Evolutionary conservation across 2,797 vertebrate species (phyloP).

Genomic region (Phyllotis vaccarum): DNA sequence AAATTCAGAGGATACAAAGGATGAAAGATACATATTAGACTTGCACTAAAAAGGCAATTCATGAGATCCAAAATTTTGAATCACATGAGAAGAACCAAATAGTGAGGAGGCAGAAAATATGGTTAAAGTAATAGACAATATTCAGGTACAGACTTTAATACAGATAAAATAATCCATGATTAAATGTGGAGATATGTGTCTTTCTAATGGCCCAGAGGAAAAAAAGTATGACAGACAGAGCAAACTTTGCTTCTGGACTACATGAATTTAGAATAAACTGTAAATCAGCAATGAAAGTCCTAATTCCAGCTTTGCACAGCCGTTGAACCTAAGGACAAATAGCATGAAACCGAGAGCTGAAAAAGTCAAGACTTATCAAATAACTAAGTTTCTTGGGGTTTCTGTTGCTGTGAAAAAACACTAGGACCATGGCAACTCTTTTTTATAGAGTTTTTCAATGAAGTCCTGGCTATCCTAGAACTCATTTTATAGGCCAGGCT

Average conservation of each 20-base stretch:
- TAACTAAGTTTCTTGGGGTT: neutral
- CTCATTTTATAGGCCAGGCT: too few species aligned
- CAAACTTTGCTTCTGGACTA: neutral
- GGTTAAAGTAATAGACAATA: neutral
- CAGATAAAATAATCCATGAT: neutral
- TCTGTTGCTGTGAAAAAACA: neutral
- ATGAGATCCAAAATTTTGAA: neutral
- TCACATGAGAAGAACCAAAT: accelerated
- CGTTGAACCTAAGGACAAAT: neutral
- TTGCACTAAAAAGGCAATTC: neutral
- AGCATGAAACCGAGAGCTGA: neutral
- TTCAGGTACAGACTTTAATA: too few species aligned
- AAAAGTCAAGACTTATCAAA: neutral
- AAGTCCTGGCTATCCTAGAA: too few species aligned
- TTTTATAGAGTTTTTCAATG: too few species aligned
- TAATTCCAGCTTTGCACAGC: neutral
- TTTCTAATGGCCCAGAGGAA: neutral
- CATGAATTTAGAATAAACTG: neutral
- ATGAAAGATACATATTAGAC: neutral
- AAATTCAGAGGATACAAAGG: neutral
- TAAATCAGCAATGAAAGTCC: neutral
- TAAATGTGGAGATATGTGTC: too few species aligned
- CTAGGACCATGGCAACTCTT: neutral
- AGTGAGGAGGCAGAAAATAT: neutral
- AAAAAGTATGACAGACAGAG: neutral